Evolutionary conservation across 2,888 invertebrate species (phyloP), one percentile per base, ranked within the genome.

Genomic region (Sceliomorpha sp.): DNA sequence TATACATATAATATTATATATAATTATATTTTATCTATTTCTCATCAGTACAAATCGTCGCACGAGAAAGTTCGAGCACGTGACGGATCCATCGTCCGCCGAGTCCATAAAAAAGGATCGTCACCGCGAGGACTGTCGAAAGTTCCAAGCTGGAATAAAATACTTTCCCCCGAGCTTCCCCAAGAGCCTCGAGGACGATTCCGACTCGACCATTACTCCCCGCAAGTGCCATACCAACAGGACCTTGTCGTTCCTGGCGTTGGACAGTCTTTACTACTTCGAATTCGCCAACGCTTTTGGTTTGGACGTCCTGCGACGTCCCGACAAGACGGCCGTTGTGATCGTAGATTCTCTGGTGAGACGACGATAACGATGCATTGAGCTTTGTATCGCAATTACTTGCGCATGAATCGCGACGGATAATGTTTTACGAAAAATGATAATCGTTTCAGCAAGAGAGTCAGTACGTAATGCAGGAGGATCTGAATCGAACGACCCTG

Each of bases 261-360:
- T 96, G 75, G 96, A 96, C 83, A 94, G 94, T 73, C 86, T 93
- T 1, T 89, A 91, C 48, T 94, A 94, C 81, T 91, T 92, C 74
- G 92, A 94, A 78, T 94, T 96, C 81, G 94, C 95, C 0, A 92
- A 94, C 81, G 91, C 91, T 14, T 90, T 96, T 2, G 95, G 95
- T 1, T 90, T 95, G 13, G 92, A 95, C 84, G 88, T 94, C 24
- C 85, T 88, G 7, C 90, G 89, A 32, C 89, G 85, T 60, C 90
- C 88, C 60, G 92, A 94, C 78, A 92, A 90, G 88, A 94, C 93
- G 24, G 91, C 91, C 17, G 92, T 92, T 36, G 91, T 94, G 50
- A 93, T 95, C 78, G 88, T 95, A 72, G 93, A 95, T 87, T 91
- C 91, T 73, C 90, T 91, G 89, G 94, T 94, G 88, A 88, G 88